These are phyloP conservation scores for Therioaphis trifolii DNA, from an alignment of 2,888 invertebrate species.

Conservation along the genomic window DNA sequence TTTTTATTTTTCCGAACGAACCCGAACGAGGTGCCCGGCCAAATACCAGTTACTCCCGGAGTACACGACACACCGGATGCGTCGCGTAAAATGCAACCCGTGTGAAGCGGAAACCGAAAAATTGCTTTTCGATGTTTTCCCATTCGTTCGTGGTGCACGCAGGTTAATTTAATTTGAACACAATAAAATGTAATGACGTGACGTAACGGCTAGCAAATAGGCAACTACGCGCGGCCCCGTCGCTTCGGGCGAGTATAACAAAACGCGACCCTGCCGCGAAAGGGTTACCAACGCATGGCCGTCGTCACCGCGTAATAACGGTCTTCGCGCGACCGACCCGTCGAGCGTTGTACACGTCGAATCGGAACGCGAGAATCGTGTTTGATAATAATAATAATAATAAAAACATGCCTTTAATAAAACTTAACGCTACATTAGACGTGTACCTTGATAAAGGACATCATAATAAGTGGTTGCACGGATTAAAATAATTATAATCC, in stretches of 20 bases:
- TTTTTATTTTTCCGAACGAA: neutral
- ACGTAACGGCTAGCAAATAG: neutral
- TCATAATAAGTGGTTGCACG: too few relatives aligned
- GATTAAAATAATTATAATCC: too few relatives aligned
- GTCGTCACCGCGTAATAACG: neutral
- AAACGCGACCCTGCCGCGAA: neutral
- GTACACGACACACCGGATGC: conserved; percentile 40
- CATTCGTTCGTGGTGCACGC: neutral
- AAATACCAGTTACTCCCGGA: neutral
- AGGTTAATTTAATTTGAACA: too few relatives aligned
- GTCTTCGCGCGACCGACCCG: neutral
- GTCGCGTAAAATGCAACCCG: conserved; percentile 32
- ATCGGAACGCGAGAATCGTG: too few relatives aligned
- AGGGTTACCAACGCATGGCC: neutral
- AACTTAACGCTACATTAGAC: too few relatives aligned
- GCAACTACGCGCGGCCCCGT: neutral
- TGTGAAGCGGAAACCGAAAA: conserved; percentile 57
- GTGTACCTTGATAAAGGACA: too few relatives aligned
- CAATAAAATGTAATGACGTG: neutral
- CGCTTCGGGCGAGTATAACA: neutral
- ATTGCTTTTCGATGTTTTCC: conserved; percentile 50
- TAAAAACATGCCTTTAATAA: too few relatives aligned
- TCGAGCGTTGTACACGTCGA: too few relatives aligned
- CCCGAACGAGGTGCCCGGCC: neutral
- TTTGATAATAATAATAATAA: too few relatives aligned